Evolutionary conservation across 2,797 vertebrate genomes (phyloP), one percentile per base, ranked within the genome.

Genomic region (Gobio occitaniae): DNA sequence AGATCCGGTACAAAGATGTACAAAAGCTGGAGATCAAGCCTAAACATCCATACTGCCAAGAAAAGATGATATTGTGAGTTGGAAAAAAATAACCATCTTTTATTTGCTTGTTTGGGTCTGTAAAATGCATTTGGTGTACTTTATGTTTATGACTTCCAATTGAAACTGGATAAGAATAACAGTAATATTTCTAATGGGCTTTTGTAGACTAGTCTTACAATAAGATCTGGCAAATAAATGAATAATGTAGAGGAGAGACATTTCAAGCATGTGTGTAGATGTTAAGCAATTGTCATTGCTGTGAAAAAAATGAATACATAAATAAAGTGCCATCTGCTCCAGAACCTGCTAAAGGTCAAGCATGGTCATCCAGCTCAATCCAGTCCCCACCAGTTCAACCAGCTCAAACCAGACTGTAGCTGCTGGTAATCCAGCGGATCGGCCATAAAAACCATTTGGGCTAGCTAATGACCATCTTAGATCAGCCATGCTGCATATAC

Each of bases 1-100:
- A 99, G 95, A 99, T 99, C 92, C 94, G 97, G 86, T 99, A 98
- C 90, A 98, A 97, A 93, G 97, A 99, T 1, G 97, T 99, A 1
- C 96, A 98, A 93, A 99, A 99, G 93, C 94, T 99, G 95, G 98
- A 99, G 94, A 95, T 98, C 90, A 99, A 99, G 95, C 98, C 98
- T 63, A 98, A 98, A 94, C 97, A 99, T 93, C 98, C 98, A 0
- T 97, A 96, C 92, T 99, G 98, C 87, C 97, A 98, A 88, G 98
- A 99, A 93, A 98, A 98, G 94, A 99, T 99, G 98, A 97, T 99
- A 90, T 99, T 99, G 98, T 99, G 95, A 97, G 98, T 96, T 75
- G 68, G 16, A 50, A 38, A 78, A 32, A 1, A 32, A 29, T 0
- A 1, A 6, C 2, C 0, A 44, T 68, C 1, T 48, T 52, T 66